These are phyloP conservation scores for Lanius ludovicianus DNA, from an alignment of 2,113 vertebrate genomes.

Conservation along the genomic window DNA sequence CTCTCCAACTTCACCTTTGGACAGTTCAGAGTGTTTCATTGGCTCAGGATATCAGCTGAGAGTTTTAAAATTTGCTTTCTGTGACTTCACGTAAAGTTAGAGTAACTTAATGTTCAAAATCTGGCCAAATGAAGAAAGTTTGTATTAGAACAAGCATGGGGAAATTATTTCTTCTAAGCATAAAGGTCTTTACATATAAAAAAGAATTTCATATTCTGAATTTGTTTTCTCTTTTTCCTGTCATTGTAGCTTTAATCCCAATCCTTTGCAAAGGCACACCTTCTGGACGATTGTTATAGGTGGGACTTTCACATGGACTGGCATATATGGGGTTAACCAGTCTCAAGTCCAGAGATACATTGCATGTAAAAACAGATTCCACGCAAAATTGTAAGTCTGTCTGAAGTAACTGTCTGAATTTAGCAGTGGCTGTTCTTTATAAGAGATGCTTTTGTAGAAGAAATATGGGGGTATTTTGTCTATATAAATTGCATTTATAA, in stretches of 20 bases:
- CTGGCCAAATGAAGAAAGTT: not conserved
- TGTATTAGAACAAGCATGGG: not conserved
- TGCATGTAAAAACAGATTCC: slow-evolving; percentile 88
- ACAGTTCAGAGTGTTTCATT: not conserved
- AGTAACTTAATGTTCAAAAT: not conserved
- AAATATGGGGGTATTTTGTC: not conserved
- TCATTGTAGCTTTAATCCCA: slow-evolving; percentile 83
- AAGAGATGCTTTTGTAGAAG: not conserved
- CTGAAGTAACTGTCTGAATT: not conserved
- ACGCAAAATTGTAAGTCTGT: slow-evolving; percentile 88
- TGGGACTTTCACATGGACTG: slow-evolving; percentile 87
- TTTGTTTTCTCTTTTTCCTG: slow-evolving; percentile 18
- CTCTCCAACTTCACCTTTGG: not conserved
- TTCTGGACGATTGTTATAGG: slow-evolving; percentile 93
- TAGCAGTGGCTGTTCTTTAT: not conserved
- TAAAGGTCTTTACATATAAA: not conserved
- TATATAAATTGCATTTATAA: not conserved
- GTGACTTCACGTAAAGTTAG: not conserved
- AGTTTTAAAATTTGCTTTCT: not conserved
- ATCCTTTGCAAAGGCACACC: slow-evolving; percentile 88
- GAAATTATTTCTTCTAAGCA: not conserved
- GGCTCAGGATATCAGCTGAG: not conserved
- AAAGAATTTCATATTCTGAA: not conserved
- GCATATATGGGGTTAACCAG: slow-evolving; percentile 90
- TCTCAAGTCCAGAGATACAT: slow-evolving; percentile 95